These are phyloP conservation scores for Rotaria socialis DNA, from an alignment of 2,888 invertebrate genomes.

Conservation along the genomic window DNA sequence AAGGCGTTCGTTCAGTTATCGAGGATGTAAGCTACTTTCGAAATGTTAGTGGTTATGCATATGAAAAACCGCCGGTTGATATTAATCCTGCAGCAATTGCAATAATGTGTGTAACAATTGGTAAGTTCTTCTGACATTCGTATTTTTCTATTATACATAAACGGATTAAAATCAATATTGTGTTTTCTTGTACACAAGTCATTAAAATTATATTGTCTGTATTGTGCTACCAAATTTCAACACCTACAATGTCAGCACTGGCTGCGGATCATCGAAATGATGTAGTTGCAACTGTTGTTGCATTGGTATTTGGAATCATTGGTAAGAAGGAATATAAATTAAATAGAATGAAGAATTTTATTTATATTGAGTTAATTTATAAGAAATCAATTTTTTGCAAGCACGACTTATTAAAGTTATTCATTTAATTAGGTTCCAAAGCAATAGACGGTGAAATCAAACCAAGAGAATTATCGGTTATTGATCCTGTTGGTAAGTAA, in stretches of 20 bases:
- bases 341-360: not conserved
- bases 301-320: constrained; percentile 60
- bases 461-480: constrained; percentile 47
- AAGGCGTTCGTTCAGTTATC: constrained; percentile 56
- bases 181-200: constrained; percentile 49
- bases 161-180: too few species aligned
- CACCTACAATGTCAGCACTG: constrained; percentile 57
- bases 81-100: constrained; percentile 48
- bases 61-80: constrained; percentile 49
- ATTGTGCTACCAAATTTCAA: constrained; percentile 50
- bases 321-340: constrained; percentile 48
- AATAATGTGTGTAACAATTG: constrained; percentile 48
- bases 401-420: not conserved
- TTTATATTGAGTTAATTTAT: too few species aligned
- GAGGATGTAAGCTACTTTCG: constrained; percentile 32
- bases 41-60: constrained; percentile 47
- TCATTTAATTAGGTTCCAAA: not conserved
- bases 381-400: too few species aligned
- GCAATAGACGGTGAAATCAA: not conserved
- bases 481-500: constrained; percentile 58
- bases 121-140: not conserved
- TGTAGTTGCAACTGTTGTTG: constrained; percentile 60
- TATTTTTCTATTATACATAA: too few species aligned
- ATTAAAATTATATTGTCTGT: constrained; percentile 54
- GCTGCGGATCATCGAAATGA: constrained; percentile 62